These are phyloP conservation scores for Chelonia mydas DNA, from an alignment of 2,797 vertebrate genomes.

Conservation along the genomic window DNA sequence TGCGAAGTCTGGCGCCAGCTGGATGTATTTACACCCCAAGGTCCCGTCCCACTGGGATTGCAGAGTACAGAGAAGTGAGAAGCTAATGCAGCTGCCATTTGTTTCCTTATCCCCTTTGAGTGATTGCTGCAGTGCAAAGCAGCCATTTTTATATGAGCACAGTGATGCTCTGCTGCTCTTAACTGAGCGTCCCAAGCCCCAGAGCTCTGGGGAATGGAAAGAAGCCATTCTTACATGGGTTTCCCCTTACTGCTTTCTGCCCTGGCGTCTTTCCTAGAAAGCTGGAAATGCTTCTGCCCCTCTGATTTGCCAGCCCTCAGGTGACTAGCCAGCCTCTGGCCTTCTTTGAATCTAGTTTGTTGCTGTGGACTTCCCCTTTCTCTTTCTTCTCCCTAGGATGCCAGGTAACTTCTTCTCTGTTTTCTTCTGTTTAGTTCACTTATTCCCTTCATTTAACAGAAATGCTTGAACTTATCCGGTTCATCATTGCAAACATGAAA, in stretches of 20 bases:
- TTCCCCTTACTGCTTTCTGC: not conserved
- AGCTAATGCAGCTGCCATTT: not conserved
- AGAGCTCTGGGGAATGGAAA: not conserved
- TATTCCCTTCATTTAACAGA: not conserved
- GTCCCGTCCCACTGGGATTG: not conserved
- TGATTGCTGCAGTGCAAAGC: not conserved
- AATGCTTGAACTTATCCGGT: not conserved
- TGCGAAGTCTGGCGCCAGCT: not conserved
- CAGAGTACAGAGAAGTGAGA: not conserved
- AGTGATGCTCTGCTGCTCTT: not conserved
- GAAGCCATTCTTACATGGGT: not conserved
- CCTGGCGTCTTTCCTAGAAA: not conserved
- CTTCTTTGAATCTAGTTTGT: not conserved
- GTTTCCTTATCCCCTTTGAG: not conserved
- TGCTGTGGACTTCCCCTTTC: not conserved
- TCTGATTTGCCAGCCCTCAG: not conserved
- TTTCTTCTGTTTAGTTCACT: not conserved
- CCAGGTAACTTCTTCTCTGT: not conserved
- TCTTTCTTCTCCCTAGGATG: not conserved
- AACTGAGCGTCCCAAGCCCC: not conserved
- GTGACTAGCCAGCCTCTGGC: not conserved
- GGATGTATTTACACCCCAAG: not conserved
- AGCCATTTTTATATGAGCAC: not conserved
- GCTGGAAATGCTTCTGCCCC: not conserved
- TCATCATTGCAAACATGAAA: not conserved